Evolutionary conservation across 2,113 vertebrate species (phyloP), one percentile per base, ranked within the genome.

Genomic region (Cathartes aura): DNA sequence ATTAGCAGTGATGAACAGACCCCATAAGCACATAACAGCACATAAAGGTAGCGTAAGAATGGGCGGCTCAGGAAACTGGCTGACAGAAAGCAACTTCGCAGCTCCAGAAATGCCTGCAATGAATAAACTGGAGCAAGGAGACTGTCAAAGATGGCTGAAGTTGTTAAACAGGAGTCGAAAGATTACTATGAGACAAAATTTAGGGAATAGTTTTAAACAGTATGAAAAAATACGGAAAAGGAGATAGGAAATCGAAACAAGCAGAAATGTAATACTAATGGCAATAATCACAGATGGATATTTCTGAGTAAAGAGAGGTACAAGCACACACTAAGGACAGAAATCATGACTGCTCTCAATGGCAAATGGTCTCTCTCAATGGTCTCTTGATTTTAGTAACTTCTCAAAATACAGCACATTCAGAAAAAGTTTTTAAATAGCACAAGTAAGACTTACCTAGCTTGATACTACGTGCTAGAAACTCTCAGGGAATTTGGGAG

Each of bases 261-360:
- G 30, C n/a, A 83, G 52, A 42, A 73, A 13, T 68, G 20, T 7
- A 55, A 23, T 43, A 56, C 14, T 72, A 75, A 22, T 12, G 27
- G 50, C 38, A 87, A 55, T 45, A 71, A 74, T 20, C 56, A 45
- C 8, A 58, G 63, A 21, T 0, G 5, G 43, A 0, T 47, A 72
- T 52, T 92, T 68, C 56, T 26, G 43, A 75, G 55, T 62, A 72
- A 91, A 19, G 0, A 3, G 58, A 76, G 26, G 19, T 34, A 70
- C 18, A 22, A 68, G 36, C 52, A 60, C 17, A 12, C 6, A 10
- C 22, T 22, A 38, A 45, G 20, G 55, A 47, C 60, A 80, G 60
- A 84, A 76, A 27, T 26, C 29, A 42, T 1, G 3, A 19, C 1
- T 3, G 1, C 32, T 64, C 36, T 15, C 56, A 7, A 5, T 8